Evolutionary conservation across 2,888 invertebrate species (phyloP).

Genomic region (Mimumesa dahlbomi): DNA sequence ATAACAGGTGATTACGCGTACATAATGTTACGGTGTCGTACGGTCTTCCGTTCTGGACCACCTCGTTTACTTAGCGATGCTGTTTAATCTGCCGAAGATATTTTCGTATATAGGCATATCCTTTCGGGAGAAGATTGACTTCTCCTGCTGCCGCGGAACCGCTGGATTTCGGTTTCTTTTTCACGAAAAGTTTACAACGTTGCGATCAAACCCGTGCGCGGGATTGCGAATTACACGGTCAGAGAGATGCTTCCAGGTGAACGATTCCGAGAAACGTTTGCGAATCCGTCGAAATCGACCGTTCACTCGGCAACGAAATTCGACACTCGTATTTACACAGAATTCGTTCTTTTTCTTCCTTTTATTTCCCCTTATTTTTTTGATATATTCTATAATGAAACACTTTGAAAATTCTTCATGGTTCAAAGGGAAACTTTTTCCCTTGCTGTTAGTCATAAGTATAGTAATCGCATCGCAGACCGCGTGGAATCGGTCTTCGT

Average conservation of each 20-base stretch:
- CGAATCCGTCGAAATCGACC: constrained; percentile 43
- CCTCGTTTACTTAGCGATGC: constrained; percentile 21
- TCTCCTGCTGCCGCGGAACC: background rate
- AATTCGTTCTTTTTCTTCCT: too few relatives aligned
- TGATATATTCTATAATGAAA: too few relatives aligned
- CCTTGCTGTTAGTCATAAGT: too few relatives aligned
- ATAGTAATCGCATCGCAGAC: too few relatives aligned
- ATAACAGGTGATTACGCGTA: constrained; percentile 34
- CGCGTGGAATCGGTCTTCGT: too few relatives aligned
- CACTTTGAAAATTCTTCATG: too few relatives aligned
- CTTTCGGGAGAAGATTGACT: too few relatives aligned
- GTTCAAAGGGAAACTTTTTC: too few relatives aligned
- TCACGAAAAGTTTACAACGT: constrained; percentile 20
- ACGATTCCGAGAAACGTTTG: constrained; percentile 36
- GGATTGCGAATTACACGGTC: background rate
- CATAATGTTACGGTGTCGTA: constrained; percentile 13
- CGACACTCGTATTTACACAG: too few relatives aligned
- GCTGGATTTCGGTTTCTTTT: background rate
- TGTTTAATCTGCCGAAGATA: constrained; percentile 49
- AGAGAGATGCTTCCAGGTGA: constrained; percentile 20
- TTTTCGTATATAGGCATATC: too few relatives aligned
- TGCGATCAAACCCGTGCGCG: constrained; percentile 4
- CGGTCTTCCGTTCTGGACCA: background rate
- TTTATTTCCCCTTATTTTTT: too few relatives aligned
- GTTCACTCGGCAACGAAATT: too few relatives aligned